Evolutionary conservation across 2,888 invertebrate species (phyloP), one percentile per base, ranked within the genome.

Genomic region (Ophonus ardosiacus): DNA sequence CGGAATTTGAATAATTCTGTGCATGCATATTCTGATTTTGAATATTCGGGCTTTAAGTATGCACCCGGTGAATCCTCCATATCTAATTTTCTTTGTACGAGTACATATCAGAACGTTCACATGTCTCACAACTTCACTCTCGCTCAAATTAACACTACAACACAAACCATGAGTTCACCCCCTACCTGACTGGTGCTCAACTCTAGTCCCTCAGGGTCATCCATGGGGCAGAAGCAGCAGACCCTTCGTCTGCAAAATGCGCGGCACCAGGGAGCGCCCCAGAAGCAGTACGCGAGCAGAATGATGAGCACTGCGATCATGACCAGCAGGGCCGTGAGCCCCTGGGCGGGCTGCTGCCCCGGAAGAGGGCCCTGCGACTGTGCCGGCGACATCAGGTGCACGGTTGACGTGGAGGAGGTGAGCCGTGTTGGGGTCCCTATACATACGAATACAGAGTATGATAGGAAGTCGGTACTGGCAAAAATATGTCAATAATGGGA

Each of bases 271-370:
- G 93, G 93, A 0, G 93, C 93, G 0, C 93, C 93, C 91, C 93
- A 93, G 88, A 93, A 93, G 88, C 93, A 93, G 87, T 93, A 93
- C 76, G 93, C 90, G 83, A 93, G 90, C 86, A 93, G 93, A 88
- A 93, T 93, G 86, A 92, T 91, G 83, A 93, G 90, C 31, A 93
- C 93, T 4, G 92, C 92, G 61, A 93, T 90, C 93, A 93, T 93
- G 43, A 93, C 93, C 84, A 93, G 89, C 10, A 93, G 90, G 40
- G 92, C 92, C 10, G 92, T 92, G 18, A 92, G 90, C 7, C 93
- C 93, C 88, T 93, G 93, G 88, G 79, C 89, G 88, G 83, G 89
- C 89, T 78, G 91, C 88, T 63, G 89, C 88, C 40, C 89, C 88
- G 79, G 90, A 89, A 40, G 89, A 88, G 76, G 89, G 89, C n/a